Base-by-base conservation (phyloP, 2,797 vertebrate species). In the Pantherophis alleghaniensis region DNA sequence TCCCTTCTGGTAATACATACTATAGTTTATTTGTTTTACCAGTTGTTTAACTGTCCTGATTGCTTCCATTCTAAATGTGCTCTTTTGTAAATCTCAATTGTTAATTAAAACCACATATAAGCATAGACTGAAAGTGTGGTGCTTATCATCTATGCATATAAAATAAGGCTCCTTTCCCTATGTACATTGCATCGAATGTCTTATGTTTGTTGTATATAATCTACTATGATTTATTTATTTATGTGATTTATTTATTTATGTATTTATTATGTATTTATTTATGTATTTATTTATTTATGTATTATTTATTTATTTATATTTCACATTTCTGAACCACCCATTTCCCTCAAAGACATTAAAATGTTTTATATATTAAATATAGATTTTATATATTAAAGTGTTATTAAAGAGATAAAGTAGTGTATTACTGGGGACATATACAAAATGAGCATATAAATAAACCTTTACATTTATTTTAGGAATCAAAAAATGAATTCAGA, bases 401-500 rank as follows among this genome's bases (percentile, higher is more conserved):
- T 92, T 87, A 90, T 51, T 51, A 93, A 95, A 96, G 79, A 92
- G 59, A 18, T 86, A 55, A 56, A 53, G 47, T 24, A 86, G 13
- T 91, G 32, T 92, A 87, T 86, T 61, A 94, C 60, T 63, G 60
- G 24, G 24, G 60, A 63, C 60, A 63, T 28, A 63, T 26, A 28
- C 10, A 14, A 90, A 53, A 16, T 92, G 60, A 94, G 94, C 93
- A 92, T 60, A 47, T 4, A 59, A 93, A 95, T 91, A 90, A 92
- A 95, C 4, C 37, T 93, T 57, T 94, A 79, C 42, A 90, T 83
- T 95, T 95, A 55, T n/a, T 60, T 63, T 3, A 92, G 90, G 90
- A 57, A 92, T 95, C 91, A 87, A 95, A n/a, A 94, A 95, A 93
- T 63, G n/a, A 74, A 95, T 96, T 93, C 86, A 90, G n/a, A 94